These are phyloP conservation scores for Hanleya hanleyi DNA, from an alignment of 2,888 invertebrate species.

Conservation along the genomic window DNA sequence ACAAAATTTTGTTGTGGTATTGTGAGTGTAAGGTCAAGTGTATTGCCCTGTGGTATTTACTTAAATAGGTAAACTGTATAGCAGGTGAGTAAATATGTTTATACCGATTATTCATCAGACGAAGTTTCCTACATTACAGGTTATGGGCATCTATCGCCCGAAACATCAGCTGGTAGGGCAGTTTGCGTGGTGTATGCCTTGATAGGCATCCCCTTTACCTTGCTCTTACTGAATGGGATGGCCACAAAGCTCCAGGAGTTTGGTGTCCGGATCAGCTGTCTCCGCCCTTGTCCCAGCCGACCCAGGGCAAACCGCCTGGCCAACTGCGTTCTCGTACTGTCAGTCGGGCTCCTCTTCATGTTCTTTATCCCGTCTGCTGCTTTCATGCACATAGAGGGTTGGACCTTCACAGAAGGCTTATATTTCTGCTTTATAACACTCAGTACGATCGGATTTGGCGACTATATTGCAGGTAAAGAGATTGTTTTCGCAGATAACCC, in stretches of 20 bases:
- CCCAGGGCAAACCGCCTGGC: slow-evolving; percentile 54
- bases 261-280: slow-evolving; percentile 47
- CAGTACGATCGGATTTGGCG: slow-evolving; percentile 63
- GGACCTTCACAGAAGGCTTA: slow-evolving; percentile 58
- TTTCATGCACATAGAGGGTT: slow-evolving; percentile 58
- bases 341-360: slow-evolving; percentile 50
- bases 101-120: too few relatives aligned
- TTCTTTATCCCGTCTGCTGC: slow-evolving; percentile 54
- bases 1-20: too few relatives aligned
- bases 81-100: too few relatives aligned
- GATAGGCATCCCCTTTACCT: slow-evolving; percentile 62
- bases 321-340: slow-evolving; percentile 55
- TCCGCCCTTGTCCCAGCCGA: slow-evolving; percentile 54
- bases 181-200: slow-evolving; percentile 59
- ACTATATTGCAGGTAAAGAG: slow-evolving; percentile 60
- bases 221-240: slow-evolving; percentile 57
- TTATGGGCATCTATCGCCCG: slow-evolving; percentile 61
- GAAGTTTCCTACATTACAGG: too few relatives aligned
- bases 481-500: too few relatives aligned
- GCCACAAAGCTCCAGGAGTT: slow-evolving; percentile 53
- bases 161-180: slow-evolving; percentile 54
- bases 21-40: too few relatives aligned
- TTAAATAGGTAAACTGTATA: too few relatives aligned
- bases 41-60: too few relatives aligned
- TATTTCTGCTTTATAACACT: slow-evolving; percentile 65